phyloP scores from a whole-genome alignment of 2,888 invertebrate genomes.

The Linnaemya tessellans region DNA sequence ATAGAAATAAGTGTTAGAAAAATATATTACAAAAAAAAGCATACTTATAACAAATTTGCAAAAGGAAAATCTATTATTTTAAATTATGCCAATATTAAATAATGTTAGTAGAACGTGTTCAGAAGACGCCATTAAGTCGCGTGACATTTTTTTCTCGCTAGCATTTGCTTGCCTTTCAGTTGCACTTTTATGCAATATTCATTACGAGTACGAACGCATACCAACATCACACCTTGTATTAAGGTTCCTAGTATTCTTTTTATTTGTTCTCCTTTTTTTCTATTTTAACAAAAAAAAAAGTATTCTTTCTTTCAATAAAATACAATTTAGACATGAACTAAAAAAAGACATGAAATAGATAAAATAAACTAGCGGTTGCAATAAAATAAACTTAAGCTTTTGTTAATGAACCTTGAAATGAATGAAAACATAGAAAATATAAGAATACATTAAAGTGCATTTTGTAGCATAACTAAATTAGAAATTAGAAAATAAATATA shows the following conservation, averaged over 20 bases:
- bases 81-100: conserved; percentile 71
- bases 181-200: conserved; percentile 53
- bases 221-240: conserved; percentile 6
- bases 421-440: conserved; percentile 70
- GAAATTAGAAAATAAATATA: conserved; percentile 33
- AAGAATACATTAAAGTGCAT: conserved; percentile 70
- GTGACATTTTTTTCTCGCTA: conserved; percentile 63
- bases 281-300: neutral
- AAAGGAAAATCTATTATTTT: conserved; percentile 58
- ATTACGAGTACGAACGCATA: neutral
- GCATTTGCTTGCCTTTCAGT: neutral
- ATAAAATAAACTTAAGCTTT: conserved; percentile 56
- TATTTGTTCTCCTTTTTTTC: neutral
- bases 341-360: conserved; percentile 42
- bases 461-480: conserved; percentile 47
- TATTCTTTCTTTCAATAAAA: conserved; percentile 56
- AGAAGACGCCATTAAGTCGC: conserved; percentile 68
- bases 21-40: conserved; percentile 1
- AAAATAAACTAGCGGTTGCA: conserved; percentile 1
- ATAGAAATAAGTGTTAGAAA: conserved; percentile 20
- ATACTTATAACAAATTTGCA: conserved; percentile 29
- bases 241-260: conserved; percentile 20
- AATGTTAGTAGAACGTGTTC: conserved; percentile 71
- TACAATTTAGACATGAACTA: conserved; percentile 47
- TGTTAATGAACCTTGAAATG: conserved; percentile 72